These are phyloP conservation scores for Macrochelys suwanniensis DNA, from an alignment of 2,797 vertebrate genomes.

Conservation along the genomic window DNA sequence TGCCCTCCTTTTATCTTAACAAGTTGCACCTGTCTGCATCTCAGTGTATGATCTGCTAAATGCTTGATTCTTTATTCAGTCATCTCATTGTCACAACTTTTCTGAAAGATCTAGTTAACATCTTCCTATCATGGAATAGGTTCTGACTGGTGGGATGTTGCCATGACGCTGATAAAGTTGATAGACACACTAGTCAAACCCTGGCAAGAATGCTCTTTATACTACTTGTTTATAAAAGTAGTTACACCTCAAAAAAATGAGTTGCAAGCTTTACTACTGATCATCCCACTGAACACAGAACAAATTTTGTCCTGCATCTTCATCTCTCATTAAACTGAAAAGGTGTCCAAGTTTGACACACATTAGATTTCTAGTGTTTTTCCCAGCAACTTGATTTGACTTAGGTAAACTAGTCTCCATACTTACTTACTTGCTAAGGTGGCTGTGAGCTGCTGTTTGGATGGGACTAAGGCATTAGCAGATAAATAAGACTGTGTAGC, in stretches of 20 bases:
- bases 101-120: neutral
- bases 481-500: neutral
- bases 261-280: neutral
- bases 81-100: neutral
- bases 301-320: neutral
- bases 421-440: neutral
- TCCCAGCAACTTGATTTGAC: neutral
- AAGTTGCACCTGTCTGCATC: slow-evolving; percentile 6
- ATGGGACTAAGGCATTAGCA: neutral
- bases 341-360: neutral
- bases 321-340: neutral
- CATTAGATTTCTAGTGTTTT: neutral
- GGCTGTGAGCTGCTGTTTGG: neutral
- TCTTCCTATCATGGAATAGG: neutral
- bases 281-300: neutral
- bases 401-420: neutral
- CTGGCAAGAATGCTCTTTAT: neutral
- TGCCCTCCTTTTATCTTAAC: neutral
- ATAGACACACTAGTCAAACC: neutral
- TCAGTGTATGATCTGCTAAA: neutral
- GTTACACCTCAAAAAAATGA: neutral
- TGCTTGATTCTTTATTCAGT: neutral
- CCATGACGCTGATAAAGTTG: slow-evolving; percentile 31
- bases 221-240: neutral
- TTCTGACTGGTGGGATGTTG: neutral